A percentile compares a stretch with the other conserved stretches of the same genome.
Evolutionary conservation across 2,113 vertebrate genomes (phyloP).

Genomic region (Lasiurus borealis): DNA sequence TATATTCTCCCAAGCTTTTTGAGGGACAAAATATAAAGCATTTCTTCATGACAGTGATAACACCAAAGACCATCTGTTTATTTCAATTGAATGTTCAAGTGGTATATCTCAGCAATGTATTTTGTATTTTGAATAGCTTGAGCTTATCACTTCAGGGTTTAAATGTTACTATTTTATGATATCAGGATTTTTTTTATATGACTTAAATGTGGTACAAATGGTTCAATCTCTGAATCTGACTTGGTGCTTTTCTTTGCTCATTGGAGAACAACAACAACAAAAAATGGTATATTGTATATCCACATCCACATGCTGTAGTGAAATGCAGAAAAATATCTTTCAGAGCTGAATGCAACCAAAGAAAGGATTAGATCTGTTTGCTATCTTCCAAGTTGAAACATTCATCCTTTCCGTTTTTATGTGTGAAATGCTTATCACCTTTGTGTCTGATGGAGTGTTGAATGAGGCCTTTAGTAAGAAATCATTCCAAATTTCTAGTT

Average conservation of each 20-base stretch:
- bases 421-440: conserved; percentile 49
- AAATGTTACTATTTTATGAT: conserved; percentile 49
- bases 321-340: conserved; percentile 35
- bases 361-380: conserved; percentile 34
- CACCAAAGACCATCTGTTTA: neutral
- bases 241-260: conserved; percentile 32
- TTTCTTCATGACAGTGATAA: conserved; percentile 21
- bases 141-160: conserved; percentile 23
- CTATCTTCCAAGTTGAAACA: conserved; percentile 51
- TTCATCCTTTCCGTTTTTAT: conserved; percentile 2
- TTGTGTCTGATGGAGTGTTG: conserved; percentile 2
- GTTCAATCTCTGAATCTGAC: conserved; percentile 32
- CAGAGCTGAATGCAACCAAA: conserved; percentile 7
- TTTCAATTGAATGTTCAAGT: conserved; percentile 21
- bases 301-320: neutral
- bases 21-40: conserved; percentile 22
- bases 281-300: conserved; percentile 24
- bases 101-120: conserved; percentile 24
- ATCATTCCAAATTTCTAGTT: conserved; percentile 49
- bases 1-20: conserved; percentile 10
- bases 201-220: conserved; percentile 32
- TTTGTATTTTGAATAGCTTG: conserved; percentile 28
- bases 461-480: conserved; percentile 18
- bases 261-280: neutral
- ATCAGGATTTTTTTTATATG: conserved; percentile 37